A percentile compares a stretch with the other conserved stretches of the same genome.
Conservation (phyloP, 1,140 invertebrate genomes). For the Coboldia fuscipes region DNA sequence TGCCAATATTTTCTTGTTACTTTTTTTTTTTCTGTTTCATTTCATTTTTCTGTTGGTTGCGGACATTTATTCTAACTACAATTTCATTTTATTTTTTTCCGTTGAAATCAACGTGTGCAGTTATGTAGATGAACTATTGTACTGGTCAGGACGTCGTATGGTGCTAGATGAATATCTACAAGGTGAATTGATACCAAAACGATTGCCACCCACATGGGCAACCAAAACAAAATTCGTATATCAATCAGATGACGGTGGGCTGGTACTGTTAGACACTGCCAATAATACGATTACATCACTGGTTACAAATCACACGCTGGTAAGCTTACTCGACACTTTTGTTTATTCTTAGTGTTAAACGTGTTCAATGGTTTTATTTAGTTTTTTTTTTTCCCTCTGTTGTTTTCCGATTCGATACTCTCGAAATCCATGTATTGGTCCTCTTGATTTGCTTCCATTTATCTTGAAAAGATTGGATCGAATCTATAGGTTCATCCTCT, state of each 20-base stretch:
- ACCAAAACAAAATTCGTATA: constrained; percentile 57
- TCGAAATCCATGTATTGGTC: too few species aligned
- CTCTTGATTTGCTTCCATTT: too few species aligned
- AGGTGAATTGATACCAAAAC: constrained; percentile 46
- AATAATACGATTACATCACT: constrained; percentile 51
- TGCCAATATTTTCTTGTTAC: too few species aligned
- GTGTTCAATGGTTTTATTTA: not conserved
- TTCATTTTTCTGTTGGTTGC: too few species aligned
- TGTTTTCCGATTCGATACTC: not conserved
- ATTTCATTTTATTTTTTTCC: not conserved
- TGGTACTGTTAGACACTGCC: constrained; percentile 49
- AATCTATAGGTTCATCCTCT: too few species aligned
- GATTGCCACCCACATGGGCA: constrained; percentile 56
- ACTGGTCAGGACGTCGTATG: constrained; percentile 63
- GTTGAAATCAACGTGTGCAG: constrained; percentile 14
- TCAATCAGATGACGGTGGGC: constrained; percentile 60
- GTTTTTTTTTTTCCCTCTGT: not conserved
- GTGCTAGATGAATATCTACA: constrained; percentile 57
- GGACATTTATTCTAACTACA: not conserved
- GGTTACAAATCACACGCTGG: constrained; percentile 66
- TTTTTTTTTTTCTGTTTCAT: too few species aligned
- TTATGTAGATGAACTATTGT: constrained; percentile 67
- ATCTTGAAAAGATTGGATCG: too few species aligned
- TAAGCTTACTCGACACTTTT: constrained; percentile 20
- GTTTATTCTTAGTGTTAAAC: not conserved